phyloP scores from a whole-genome alignment of 2,797 vertebrate species.

The Carapus acus region DNA sequence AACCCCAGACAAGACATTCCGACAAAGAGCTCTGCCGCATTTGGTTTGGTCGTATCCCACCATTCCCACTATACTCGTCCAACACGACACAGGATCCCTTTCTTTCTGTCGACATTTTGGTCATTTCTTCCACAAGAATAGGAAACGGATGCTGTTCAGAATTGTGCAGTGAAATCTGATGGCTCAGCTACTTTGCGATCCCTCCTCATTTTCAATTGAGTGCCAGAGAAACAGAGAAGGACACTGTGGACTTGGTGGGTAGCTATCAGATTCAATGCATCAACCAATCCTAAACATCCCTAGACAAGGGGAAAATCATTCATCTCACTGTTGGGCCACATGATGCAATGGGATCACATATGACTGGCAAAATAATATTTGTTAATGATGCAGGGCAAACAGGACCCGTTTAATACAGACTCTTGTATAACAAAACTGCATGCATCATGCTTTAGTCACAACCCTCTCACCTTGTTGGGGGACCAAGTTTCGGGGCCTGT shows the following conservation, averaged over 20 bases:
- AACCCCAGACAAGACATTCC: slow-evolving; percentile 65
- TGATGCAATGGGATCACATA: too few relatives aligned
- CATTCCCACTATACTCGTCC: slow-evolving; percentile 17
- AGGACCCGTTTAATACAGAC: too few relatives aligned
- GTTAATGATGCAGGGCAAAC: too few relatives aligned
- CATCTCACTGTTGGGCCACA: too few relatives aligned
- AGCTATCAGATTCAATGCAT: too few relatives aligned
- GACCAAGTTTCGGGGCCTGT: slow-evolving; percentile 29
- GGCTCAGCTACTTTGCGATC: slow-evolving; percentile 49
- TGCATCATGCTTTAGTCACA: neutral
- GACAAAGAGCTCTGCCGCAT: slow-evolving; percentile 56
- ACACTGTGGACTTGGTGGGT: too few relatives aligned
- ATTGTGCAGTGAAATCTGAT: slow-evolving; percentile 25
- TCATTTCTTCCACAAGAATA: slow-evolving; percentile 31
- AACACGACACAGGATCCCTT: slow-evolving; percentile 45
- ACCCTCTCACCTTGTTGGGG: slow-evolving; percentile 58
- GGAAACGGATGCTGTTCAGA: slow-evolving; percentile 43
- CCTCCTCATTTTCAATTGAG: slow-evolving; percentile 52
- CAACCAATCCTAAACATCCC: too few relatives aligned
- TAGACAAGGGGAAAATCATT: too few relatives aligned
- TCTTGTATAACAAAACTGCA: too few relatives aligned
- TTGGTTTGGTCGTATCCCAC: slow-evolving; percentile 44
- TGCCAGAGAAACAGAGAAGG: too few relatives aligned
- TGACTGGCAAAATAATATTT: too few relatives aligned
- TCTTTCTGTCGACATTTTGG: slow-evolving; percentile 50